These are phyloP conservation scores for Gasterosteus nipponicus DNA, from an alignment of 2,113 vertebrate genomes.

Conservation along the genomic window DNA sequence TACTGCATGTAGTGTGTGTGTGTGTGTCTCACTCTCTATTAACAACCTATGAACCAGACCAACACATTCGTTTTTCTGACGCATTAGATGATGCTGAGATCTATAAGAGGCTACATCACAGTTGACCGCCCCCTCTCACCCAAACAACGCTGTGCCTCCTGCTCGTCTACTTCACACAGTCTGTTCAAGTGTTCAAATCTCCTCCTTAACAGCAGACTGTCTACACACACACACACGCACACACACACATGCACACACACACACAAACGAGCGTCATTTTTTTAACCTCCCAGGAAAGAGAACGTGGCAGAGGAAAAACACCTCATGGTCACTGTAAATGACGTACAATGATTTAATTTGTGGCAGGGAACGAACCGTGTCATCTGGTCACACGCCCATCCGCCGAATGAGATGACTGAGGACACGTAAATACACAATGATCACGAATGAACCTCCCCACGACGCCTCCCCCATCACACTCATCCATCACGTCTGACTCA, in stretches of 20 bases:
- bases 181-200: not conserved
- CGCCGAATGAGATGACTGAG: not conserved
- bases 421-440: conserved; percentile 7
- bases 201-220: conserved; percentile 20
- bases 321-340: not conserved
- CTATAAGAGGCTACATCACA: conserved; percentile 49
- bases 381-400: not conserved
- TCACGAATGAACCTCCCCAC: conserved; percentile 50
- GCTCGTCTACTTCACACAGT: conserved; percentile 27
- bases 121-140: conserved; percentile 29
- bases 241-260: conserved; percentile 9
- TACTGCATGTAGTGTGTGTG: not conserved
- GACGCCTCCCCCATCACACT: conserved; percentile 26
- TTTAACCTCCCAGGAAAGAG: not conserved
- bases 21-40: conserved; percentile 3
- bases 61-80: conserved; percentile 37
- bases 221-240: conserved; percentile 1
- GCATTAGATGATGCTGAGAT: conserved; percentile 53
- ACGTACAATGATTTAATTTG: not conserved
- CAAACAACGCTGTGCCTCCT: conserved; percentile 25
- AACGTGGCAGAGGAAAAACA: not conserved
- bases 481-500: conserved; percentile 57
- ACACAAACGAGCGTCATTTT: conserved; percentile 21
- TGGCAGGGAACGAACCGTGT: not conserved
- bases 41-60: conserved; percentile 14